These are phyloP conservation scores for Drosophila serrata DNA, from an alignment of 1,140 invertebrate species.

Conservation along the genomic window DNA sequence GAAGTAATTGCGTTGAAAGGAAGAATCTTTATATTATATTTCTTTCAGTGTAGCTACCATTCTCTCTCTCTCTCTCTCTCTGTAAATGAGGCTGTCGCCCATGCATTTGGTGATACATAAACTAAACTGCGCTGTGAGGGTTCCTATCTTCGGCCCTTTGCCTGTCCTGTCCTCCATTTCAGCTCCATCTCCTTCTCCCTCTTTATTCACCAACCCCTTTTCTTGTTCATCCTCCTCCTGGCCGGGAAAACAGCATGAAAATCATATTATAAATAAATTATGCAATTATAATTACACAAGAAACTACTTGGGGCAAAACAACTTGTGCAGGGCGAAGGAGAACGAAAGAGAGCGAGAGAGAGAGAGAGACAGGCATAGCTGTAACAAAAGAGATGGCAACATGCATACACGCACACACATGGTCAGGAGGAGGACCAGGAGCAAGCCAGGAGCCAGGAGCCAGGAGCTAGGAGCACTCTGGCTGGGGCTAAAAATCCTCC, in stretches of 20 bases:
- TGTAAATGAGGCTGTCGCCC: slow-evolving; percentile 29
- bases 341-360: too few species aligned
- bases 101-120: slow-evolving; percentile 71
- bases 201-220: too few species aligned
- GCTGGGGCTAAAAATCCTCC: slow-evolving; percentile 66
- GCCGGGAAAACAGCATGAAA: slow-evolving; percentile 77
- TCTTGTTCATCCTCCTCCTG: too few species aligned
- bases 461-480: slow-evolving; percentile 3
- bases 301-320: slow-evolving; percentile 82
- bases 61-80: not conserved
- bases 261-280: slow-evolving; percentile 84
- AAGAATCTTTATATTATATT: too few species aligned
- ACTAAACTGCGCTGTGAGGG: slow-evolving; percentile 49
- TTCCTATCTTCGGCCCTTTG: slow-evolving; percentile 25
- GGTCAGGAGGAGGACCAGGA: slow-evolving; percentile 20
- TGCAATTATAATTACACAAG: slow-evolving; percentile 84
- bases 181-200: not conserved
- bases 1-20: too few species aligned
- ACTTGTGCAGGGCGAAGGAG: slow-evolving; percentile 32
- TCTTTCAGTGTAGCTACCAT: not conserved
- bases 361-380: too few species aligned
- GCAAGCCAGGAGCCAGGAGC: slow-evolving; percentile 13
- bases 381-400: too few species aligned
- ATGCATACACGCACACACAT: slow-evolving; percentile 31
- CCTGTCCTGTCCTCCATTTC: too few species aligned